Conservation (phyloP, 2,888 invertebrate genomes). For the Hanleya hanleyi region DNA sequence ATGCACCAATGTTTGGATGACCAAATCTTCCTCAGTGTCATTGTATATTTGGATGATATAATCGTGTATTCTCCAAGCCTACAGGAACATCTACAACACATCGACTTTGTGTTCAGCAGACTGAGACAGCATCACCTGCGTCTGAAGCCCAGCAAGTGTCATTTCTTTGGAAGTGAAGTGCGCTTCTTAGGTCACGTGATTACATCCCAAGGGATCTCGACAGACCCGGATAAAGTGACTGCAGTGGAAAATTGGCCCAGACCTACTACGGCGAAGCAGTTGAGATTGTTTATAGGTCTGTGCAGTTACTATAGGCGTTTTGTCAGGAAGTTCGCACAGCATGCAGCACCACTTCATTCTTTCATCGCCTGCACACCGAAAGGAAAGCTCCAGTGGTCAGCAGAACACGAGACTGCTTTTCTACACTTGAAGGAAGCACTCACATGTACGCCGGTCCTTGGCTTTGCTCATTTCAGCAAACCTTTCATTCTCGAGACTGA, state of each 20-base stretch:
- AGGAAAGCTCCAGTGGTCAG: constrained; percentile 21
- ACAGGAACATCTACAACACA: constrained; percentile 23
- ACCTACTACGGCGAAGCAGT: constrained; percentile 20
- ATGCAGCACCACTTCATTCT: constrained; percentile 21
- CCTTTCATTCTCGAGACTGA: too few species aligned
- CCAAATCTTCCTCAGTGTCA: background rate
- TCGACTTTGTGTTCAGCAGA: constrained; percentile 23
- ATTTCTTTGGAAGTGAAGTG: constrained; percentile 29
- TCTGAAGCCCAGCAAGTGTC: constrained; percentile 29
- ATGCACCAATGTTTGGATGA: background rate
- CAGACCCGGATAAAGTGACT: constrained; percentile 19
- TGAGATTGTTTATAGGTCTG: constrained; percentile 31
- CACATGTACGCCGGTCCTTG: too few species aligned
- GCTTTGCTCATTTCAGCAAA: too few species aligned
- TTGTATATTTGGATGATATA: background rate
- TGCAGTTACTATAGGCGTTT: constrained; percentile 34
- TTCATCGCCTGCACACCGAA: constrained; percentile 10
- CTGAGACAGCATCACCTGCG: constrained; percentile 26
- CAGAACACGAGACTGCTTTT: constrained; percentile 31
- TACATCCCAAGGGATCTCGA: constrained; percentile 21
- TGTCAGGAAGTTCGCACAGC: constrained; percentile 23
- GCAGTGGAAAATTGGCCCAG: constrained; percentile 24
- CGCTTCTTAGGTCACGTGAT: constrained; percentile 36
- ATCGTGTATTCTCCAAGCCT: constrained; percentile 7
- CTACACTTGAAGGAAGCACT: constrained; percentile 24